A percentile compares a stretch with the other conserved stretches of the same genome.
Conservation (phyloP, 2,888 invertebrate genomes). For the Melieria omissa region DNA sequence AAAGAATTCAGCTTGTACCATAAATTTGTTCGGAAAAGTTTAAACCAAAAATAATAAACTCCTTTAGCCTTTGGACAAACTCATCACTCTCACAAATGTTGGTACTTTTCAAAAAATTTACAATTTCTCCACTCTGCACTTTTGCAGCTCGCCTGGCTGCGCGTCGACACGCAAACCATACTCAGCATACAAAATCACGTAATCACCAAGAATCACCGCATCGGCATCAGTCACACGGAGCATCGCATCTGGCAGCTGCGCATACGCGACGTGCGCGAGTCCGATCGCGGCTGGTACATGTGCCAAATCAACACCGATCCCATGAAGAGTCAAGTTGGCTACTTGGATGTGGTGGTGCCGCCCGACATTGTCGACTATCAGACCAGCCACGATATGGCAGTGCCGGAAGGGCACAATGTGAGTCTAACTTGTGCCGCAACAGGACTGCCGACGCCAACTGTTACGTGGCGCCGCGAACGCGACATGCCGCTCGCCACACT, state of each 20-base stretch:
- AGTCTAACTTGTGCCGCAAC: slow-evolving; percentile 87
- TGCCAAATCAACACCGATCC: slow-evolving; percentile 94
- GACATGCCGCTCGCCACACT: slow-evolving; percentile 71
- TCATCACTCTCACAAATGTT: no score
- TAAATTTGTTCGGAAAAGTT: no score
- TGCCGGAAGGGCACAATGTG: slow-evolving; percentile 87
- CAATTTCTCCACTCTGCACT: not conserved
- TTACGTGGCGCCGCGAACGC: slow-evolving; percentile 88
- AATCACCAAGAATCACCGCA: slow-evolving; percentile 88
- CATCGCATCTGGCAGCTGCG: slow-evolving; percentile 89
- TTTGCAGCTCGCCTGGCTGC: slow-evolving; percentile 85
- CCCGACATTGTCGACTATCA: slow-evolving; percentile 89
- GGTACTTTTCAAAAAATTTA: no score
- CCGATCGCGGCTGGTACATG: slow-evolving; percentile 90
- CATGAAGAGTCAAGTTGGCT: slow-evolving; percentile 90
- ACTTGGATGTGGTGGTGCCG: slow-evolving; percentile 87
- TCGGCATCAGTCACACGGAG: slow-evolving; percentile 86
- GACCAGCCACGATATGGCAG: slow-evolving; percentile 87
- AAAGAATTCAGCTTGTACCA: no score
- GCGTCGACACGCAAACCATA: slow-evolving; percentile 91
- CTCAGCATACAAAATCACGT: slow-evolving; percentile 90
- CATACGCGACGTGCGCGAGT: slow-evolving; percentile 83
- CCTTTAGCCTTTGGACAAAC: no score
- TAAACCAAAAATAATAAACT: no score
- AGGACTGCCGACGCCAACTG: slow-evolving; percentile 85